Evolutionary conservation across 1,140 invertebrate genomes (phyloP), one percentile per base, ranked within the genome.

Genomic region (Cherax destructor): DNA sequence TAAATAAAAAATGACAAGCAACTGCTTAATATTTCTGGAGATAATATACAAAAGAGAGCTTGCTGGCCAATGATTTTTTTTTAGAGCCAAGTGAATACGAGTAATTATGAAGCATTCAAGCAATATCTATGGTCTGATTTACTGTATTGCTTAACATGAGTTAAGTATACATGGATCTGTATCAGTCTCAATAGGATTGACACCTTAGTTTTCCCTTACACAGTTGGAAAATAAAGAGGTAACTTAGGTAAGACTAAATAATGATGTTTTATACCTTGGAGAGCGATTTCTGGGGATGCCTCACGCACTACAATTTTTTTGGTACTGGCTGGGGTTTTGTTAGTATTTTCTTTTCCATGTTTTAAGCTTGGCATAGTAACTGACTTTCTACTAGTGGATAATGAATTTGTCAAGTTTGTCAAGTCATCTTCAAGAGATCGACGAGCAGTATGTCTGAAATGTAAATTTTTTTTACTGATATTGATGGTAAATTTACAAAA

Each of bases 351-450:
- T 89, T 89, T 81, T 18, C 87, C 87, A 24, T 56, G 65, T 83
- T 49, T 72, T 65, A 30, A 49, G 3, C 41, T 52, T 3, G n/a
- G 21, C 41, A 6, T 76, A 24, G n/a, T 59, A 11, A 24, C 4
- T 18, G 50, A 18, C 7, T 41, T 76, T 61, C 52, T 77, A 21
- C 52, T 21, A 6, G 49, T 21, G 18, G 69, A 30, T n/a, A 69
- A 18, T 18, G 78, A 13, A 72, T 65, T 18, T 30, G 47, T 50
- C 10, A 89, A 21, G 30, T 89, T 83, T 47, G 79, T 89, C 7
- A 89, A 56, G 24, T 89, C 87, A 50, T 52, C 52, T 11, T 47
- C 79, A 24, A 89, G 69, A 72, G 87, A 89, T 18, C 87, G 79
- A 50, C 87, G 65, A 18, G 87, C 79, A n/a, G 41, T 89, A 9